Evolutionary conservation across 2,113 vertebrate species (phyloP).

Genomic region (Forbesichthys agassizii): DNA sequence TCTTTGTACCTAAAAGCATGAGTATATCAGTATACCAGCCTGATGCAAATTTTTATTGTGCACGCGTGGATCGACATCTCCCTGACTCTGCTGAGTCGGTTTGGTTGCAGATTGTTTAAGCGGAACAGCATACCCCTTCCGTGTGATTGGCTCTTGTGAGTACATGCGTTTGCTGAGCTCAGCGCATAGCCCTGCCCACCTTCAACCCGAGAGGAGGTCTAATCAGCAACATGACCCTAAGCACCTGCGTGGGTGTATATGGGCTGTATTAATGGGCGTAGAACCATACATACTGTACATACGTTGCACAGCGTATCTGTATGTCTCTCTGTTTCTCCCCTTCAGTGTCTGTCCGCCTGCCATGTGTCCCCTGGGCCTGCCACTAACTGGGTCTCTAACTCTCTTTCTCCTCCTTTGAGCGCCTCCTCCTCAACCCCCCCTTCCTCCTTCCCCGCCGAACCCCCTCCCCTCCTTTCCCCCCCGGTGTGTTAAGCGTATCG

Average conservation of each 20-base stretch:
- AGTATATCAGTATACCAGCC: no score
- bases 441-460: not conserved
- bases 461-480: slow-evolving; percentile 20
- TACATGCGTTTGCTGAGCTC: no score
- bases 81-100: not conserved
- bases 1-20: no score
- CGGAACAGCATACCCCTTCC: no score
- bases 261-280: no score
- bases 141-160: no score
- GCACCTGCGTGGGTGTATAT: no score
- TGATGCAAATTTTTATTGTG: not conserved
- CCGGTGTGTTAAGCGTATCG: slow-evolving; percentile 59
- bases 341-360: slow-evolving; percentile 63
- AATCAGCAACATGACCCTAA: no score
- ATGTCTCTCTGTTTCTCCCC: slow-evolving; percentile 48
- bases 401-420: slow-evolving; percentile 45
- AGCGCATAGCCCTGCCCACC: no score
- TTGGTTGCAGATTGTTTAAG: no score
- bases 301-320: slow-evolving; percentile 12
- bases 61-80: not conserved
- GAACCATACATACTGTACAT: no score
- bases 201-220: no score
- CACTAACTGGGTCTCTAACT: slow-evolving; percentile 64
- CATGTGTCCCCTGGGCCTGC: slow-evolving; percentile 56
- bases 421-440: slow-evolving; percentile 24